Percentiles rank a stretch among this genome's conserved stretches.
Conservation (phyloP, 2,113 vertebrate genomes). For the Mesoclemmys tuberculata region DNA sequence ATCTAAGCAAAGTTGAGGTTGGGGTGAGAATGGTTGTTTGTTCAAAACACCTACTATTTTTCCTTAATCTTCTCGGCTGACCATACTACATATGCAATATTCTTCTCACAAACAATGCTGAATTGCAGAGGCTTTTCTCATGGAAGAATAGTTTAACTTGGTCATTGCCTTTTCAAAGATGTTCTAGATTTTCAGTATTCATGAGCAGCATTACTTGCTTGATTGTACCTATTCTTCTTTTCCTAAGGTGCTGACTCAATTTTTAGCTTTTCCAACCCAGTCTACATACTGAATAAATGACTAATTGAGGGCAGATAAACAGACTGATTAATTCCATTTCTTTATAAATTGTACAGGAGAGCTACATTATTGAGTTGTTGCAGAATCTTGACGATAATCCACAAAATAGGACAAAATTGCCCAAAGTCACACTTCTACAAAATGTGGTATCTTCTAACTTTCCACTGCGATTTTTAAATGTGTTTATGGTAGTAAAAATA, state of each 20-base stretch:
- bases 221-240: background rate
- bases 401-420: background rate
- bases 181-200: background rate
- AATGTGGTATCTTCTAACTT: background rate
- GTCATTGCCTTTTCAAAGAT: background rate
- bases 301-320: background rate
- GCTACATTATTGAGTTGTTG: background rate
- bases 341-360: background rate
- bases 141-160: background rate
- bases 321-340: conserved; percentile 17
- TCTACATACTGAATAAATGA: background rate
- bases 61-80: background rate
- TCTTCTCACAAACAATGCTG: background rate
- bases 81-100: background rate
- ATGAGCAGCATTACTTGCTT: background rate
- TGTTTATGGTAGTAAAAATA: background rate
- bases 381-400: background rate
- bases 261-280: background rate
- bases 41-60: background rate
- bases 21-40: background rate
- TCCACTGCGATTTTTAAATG: background rate
- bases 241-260: background rate
- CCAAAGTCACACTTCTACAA: background rate
- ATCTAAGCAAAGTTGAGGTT: background rate
- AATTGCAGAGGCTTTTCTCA: background rate